Percentiles rank a stretch among this genome's conserved stretches.
phyloP scores from a whole-genome alignment of 2,888 invertebrate genomes.

The Heliconius aoede region DNA sequence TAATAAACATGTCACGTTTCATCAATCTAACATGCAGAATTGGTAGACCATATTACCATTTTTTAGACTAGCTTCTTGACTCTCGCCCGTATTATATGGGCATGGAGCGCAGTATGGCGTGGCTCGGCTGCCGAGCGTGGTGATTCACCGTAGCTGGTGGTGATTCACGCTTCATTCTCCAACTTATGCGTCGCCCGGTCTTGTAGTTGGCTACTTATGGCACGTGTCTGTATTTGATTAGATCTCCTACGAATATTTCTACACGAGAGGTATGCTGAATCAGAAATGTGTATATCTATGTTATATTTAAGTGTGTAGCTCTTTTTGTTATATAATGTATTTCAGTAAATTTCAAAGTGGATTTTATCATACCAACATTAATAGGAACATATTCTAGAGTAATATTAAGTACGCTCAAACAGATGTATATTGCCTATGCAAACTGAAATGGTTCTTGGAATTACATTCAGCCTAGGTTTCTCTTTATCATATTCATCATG shows the following conservation, averaged over 20 bases:
- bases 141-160: slow-evolving; percentile 45
- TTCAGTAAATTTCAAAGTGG: neutral
- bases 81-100: slow-evolving; percentile 30
- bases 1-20: slow-evolving; percentile 26
- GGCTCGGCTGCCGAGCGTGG: slow-evolving; percentile 37
- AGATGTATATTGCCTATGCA: neutral
- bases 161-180: slow-evolving; percentile 48
- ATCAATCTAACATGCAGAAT: slow-evolving; percentile 17
- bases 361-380: neutral
- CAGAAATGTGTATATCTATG: neutral
- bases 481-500: slow-evolving; percentile 11
- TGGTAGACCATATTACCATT: slow-evolving; percentile 29
- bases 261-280: neutral
- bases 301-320: too few species aligned
- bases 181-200: slow-evolving; percentile 40
- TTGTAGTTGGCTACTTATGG: slow-evolving; percentile 41
- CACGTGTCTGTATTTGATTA: slow-evolving; percentile 33
- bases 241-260: neutral
- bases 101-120: slow-evolving; percentile 41
- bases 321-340: too few species aligned
- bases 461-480: slow-evolving; percentile 19
- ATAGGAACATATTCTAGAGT: neutral
- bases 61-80: slow-evolving; percentile 5
- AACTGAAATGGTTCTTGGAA: slow-evolving; percentile 17
- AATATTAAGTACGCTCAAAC: slow-evolving; percentile 6